Percentiles rank a stretch among this genome's conserved stretches.
phyloP scores from a whole-genome alignment of 2,797 vertebrate genomes.

The Sebastolobus alascanus region DNA sequence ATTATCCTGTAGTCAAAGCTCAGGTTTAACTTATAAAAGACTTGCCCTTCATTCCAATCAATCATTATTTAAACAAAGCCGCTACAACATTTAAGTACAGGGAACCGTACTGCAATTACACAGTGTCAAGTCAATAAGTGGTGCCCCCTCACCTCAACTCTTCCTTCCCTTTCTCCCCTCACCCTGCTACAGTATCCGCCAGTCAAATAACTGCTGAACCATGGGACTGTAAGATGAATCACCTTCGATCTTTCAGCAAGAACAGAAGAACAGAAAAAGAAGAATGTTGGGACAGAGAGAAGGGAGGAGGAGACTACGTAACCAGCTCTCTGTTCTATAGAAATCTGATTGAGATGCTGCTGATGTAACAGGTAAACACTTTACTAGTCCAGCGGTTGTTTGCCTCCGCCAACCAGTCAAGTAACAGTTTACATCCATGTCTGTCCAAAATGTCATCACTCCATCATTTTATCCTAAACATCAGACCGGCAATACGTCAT shows the following conservation, averaged over 20 bases:
- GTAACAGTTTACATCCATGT: no score
- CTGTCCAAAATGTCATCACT: no score
- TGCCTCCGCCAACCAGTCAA: no score
- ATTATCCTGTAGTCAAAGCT: background rate
- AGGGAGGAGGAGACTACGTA: background rate
- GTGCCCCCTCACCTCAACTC: constrained; percentile 1
- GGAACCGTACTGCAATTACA: background rate
- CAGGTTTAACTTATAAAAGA: background rate
- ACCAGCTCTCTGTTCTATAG: background rate
- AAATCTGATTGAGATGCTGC: background rate
- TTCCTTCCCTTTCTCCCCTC: background rate
- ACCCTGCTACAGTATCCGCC: background rate
- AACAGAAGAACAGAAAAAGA: background rate
- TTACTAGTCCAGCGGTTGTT: background rate
- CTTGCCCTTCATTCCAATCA: background rate
- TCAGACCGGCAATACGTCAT: no score
- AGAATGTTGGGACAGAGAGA: background rate
- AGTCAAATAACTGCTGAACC: constrained; percentile 7
- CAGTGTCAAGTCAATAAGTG: constrained; percentile 28
- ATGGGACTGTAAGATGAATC: constrained; percentile 27
- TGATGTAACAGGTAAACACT: background rate
- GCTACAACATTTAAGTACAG: background rate
- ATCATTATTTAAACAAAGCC: constrained; percentile 18
- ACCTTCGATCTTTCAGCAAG: constrained; percentile 12
- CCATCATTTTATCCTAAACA: no score